Conservation (phyloP, 2,888 invertebrate genomes). For the Rhingia rostrata region DNA sequence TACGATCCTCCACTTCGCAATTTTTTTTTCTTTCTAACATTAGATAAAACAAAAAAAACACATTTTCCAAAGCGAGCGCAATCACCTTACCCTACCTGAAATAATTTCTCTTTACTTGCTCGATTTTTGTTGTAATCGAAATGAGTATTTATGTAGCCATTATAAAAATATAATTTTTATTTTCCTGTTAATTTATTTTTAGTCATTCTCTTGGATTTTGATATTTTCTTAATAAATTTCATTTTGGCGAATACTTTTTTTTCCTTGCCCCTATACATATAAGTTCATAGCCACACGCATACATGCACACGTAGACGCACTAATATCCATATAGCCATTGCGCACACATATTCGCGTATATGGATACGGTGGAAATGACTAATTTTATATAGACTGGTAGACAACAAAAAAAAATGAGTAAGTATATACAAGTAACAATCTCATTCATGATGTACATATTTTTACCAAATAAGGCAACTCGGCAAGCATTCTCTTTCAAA, state of each 20-base stretch:
- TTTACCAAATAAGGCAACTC: conserved; percentile 72
- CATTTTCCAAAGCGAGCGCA: conserved; percentile 27
- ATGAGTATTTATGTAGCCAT: conserved; percentile 38
- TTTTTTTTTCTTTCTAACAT: neutral
- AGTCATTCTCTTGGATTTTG: conserved; percentile 62
- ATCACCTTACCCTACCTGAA: conserved; percentile 29
- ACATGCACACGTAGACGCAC: conserved; percentile 24
- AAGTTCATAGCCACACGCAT: conserved; percentile 25
- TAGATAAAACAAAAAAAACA: conserved; percentile 1
- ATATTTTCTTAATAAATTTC: conserved; percentile 69
- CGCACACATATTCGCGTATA: conserved; percentile 9
- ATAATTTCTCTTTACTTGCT: conserved; percentile 16
- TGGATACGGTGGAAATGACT: conserved; percentile 62
- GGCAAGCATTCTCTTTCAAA: conserved; percentile 42
- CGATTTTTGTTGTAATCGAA: conserved; percentile 7
- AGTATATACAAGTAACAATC: conserved; percentile 43
- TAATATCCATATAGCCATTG: conserved; percentile 3
- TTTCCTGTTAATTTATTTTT: conserved; percentile 59
- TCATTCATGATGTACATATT: conserved; percentile 58
- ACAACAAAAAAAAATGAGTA: conserved; percentile 11
- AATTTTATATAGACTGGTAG: conserved; percentile 48
- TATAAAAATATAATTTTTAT: conserved; percentile 33
- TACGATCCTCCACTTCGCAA: neutral
- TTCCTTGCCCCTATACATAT: conserved; percentile 16
- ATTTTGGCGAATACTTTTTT: conserved; percentile 51